Percentiles rank a stretch among this genome's conserved stretches.
Evolutionary conservation across 2,113 vertebrate genomes (phyloP).

Genomic region (Nymphicus hollandicus): DNA sequence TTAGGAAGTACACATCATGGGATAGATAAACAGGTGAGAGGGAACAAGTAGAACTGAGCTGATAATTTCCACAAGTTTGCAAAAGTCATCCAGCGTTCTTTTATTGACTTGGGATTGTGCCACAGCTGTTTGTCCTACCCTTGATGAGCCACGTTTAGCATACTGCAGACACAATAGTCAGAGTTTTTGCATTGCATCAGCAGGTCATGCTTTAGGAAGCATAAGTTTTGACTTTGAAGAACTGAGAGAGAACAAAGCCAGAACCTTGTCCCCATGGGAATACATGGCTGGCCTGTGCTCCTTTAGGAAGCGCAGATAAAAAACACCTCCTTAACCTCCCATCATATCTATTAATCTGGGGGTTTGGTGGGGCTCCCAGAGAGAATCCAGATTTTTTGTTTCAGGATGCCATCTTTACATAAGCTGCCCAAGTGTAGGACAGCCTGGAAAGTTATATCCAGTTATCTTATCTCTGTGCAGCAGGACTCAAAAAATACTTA

Average conservation of each 20-base stretch:
- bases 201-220: not conserved
- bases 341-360: not conserved
- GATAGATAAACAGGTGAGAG: not conserved
- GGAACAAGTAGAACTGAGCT: not conserved
- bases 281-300: not conserved
- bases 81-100: not conserved
- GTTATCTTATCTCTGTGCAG: not conserved
- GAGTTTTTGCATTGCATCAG: not conserved
- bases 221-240: not conserved
- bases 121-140: not conserved
- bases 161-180: not conserved
- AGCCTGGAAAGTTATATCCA: not conserved
- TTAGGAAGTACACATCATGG: not conserved
- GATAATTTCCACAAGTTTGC: not conserved
- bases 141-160: not conserved
- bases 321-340: not conserved
- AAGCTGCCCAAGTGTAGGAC: not conserved
- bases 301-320: not conserved
- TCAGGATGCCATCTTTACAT: not conserved
- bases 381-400: not conserved
- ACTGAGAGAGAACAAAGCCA: not conserved
- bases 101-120: not conserved
- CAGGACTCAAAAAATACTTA: not conserved
- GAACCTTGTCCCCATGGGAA: fast-evolving
- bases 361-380: not conserved